Conservation (phyloP, 53 echinoderm and acorn worm genomes). For the Actinopyga echinites region DNA sequence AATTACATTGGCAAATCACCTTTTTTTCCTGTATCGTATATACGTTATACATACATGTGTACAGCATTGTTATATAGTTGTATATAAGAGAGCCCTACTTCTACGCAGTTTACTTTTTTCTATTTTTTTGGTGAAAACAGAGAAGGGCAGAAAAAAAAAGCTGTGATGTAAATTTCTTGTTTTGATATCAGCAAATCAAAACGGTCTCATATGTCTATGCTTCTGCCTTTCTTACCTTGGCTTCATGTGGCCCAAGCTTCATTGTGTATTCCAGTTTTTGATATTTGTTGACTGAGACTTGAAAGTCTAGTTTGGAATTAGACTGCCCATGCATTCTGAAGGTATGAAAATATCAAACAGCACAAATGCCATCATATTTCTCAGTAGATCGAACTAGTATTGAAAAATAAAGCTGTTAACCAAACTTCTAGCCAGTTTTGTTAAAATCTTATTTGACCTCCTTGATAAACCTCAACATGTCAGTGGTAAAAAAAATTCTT, state of each 20-base stretch:
- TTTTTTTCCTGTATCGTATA: constrained; percentile 30
- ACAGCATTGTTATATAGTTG: constrained; percentile 38
- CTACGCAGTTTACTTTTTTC: constrained; percentile 45
- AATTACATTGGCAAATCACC: constrained; percentile 25
- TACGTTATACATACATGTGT: constrained; percentile 33
- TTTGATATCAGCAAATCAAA: constrained; percentile 47
- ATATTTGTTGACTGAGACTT: constrained; percentile 74
- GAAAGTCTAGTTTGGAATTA: constrained; percentile 65
- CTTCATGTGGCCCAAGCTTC: constrained; percentile 56
- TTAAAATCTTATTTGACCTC: no score
- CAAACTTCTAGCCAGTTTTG: no score
- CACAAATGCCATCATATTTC: not conserved
- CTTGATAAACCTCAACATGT: no score
- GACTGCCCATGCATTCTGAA: constrained; percentile 31
- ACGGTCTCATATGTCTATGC: no score
- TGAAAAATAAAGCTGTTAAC: no score
- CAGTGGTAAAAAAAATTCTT: no score
- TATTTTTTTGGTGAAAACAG: constrained; percentile 43
- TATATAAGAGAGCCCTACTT: constrained; percentile 40
- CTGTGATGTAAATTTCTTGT: constrained; percentile 50
- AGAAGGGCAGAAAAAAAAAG: constrained; percentile 20
- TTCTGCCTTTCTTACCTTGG: no score
- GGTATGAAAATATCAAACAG: not conserved
- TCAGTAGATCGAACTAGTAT: not conserved
- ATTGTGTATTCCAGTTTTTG: constrained; percentile 81